phyloP scores from a whole-genome alignment of 2,113 vertebrate genomes.

The Channa maculata region DNA sequence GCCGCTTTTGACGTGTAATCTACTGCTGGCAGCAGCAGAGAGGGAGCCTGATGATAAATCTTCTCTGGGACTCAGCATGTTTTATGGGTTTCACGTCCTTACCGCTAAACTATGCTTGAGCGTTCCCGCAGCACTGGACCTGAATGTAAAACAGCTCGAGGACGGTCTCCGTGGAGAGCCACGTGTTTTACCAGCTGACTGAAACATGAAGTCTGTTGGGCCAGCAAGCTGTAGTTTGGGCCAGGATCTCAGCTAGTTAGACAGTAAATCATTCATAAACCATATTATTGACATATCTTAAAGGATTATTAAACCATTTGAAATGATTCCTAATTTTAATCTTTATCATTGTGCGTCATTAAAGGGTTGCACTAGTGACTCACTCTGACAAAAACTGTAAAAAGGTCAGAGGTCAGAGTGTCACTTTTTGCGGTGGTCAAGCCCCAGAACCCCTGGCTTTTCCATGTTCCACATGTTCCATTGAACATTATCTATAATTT shows the following conservation, averaged over 20 bases:
- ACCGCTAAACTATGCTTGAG: conserved; percentile 64
- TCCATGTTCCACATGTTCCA: too few relatives aligned
- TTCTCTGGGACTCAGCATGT: conserved; percentile 41
- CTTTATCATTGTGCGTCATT: neutral
- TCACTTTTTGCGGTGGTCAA: too few relatives aligned
- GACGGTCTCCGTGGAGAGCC: conserved; percentile 13
- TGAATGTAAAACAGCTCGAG: conserved; percentile 59
- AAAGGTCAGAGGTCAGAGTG: too few relatives aligned
- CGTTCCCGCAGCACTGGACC: conserved; percentile 40
- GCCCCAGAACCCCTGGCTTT: neutral
- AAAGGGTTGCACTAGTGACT: neutral
- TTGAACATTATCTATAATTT: too few relatives aligned
- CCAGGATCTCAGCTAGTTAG: conserved; percentile 3
- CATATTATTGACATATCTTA: neutral
- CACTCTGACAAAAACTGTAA: too few relatives aligned
- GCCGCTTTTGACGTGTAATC: conserved; percentile 79
- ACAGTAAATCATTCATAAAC: neutral
- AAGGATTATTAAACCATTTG: neutral
- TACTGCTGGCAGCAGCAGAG: conserved; percentile 56
- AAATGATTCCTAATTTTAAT: neutral
- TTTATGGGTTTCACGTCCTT: conserved; percentile 68
- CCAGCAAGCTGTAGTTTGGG: conserved; percentile 2
- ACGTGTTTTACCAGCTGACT: conserved; percentile 35
- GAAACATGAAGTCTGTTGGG: conserved; percentile 4
- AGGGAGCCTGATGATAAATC: conserved; percentile 65